Conservation (phyloP, 2,888 invertebrate species). For the Diaprepes abbreviatus region DNA sequence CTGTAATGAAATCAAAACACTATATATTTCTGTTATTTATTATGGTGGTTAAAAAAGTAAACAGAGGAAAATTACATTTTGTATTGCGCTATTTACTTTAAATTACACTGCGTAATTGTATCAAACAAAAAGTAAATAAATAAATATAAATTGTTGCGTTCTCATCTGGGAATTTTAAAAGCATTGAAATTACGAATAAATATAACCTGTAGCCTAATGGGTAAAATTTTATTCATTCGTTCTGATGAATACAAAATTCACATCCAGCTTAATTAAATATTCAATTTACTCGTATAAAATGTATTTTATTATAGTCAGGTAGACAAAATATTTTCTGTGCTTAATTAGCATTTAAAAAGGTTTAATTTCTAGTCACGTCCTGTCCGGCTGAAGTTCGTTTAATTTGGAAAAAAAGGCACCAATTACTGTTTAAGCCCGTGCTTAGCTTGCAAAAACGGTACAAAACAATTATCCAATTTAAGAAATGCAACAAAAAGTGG, state of each 20-base stretch:
- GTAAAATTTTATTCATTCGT: conserved; percentile 45
- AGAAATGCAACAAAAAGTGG: neutral
- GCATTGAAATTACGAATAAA: conserved; percentile 39
- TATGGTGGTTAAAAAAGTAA: conserved; percentile 31
- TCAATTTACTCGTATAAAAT: conserved; percentile 47
- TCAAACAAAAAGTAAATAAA: conserved; percentile 32
- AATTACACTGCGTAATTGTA: conserved; percentile 38
- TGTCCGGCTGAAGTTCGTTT: neutral
- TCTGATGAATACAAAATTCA: conserved; percentile 47
- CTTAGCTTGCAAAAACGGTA: neutral
- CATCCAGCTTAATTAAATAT: conserved; percentile 45
- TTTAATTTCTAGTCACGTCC: conserved; percentile 3
- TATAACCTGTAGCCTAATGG: conserved; percentile 40
- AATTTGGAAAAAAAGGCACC: conserved; percentile 1
- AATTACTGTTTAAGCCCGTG: neutral
- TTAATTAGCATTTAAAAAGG: conserved; percentile 4
- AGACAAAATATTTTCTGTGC: neutral
- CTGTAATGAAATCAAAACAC: conserved; percentile 23
- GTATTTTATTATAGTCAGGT: conserved; percentile 19
- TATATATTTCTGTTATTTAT: conserved; percentile 13
- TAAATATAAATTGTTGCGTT: conserved; percentile 26
- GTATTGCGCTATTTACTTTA: conserved; percentile 35
- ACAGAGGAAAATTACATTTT: conserved; percentile 36
- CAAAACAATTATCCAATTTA: neutral
- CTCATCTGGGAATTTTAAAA: conserved; percentile 31